Base-by-base conservation (phyloP, 2,888 invertebrate genomes). In the Scelioninae gen. 2 region DNA sequence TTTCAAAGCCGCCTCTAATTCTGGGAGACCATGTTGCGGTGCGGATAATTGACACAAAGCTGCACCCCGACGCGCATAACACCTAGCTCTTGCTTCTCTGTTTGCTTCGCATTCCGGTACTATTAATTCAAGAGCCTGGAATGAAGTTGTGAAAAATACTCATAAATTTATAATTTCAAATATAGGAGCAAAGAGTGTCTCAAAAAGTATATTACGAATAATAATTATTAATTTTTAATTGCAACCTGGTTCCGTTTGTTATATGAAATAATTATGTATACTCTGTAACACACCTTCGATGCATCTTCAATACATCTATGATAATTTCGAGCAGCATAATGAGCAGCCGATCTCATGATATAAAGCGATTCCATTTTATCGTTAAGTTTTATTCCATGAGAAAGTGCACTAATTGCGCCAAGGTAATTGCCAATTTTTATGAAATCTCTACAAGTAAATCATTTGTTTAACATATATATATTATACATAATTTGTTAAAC, bases 331-430 rank as follows among this genome's bases (percentile, higher is more conserved):
- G 92, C 81, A 13, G 91, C 90, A 67, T 94, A 90, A 82, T 96
- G 95, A n/a, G 94, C 93, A 28, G 92, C 92, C 0, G 94, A 92
- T 82, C 96, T 88, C 77, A 92, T 93, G 0, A 93, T 90, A 83
- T 91, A 95, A 48, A 95, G 88, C 80, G 91, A 91, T 0, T 92
- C 90, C 84, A 93, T 88, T 79, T 92, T 91, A 55, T 91, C 90
- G 33, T 92, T 92, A 15, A 95, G 85, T 75, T 91, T 90, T 63
- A 95, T 91, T 0, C 93, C 95, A 82, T 93, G 93, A 25, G 90
- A 89, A 81, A 93, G 95, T 6, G 94, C 95, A 81, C 93, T 95
- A 52, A 95, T 88, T 0, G 95, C 95, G 1, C 92, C 94, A 64
- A 93, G 87, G 82, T 91, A 93, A 86, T 95, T 94, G 22, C 91